Percentiles rank a stretch among this genome's conserved stretches.
Evolutionary conservation across 37 sponge, comb jelly and placozoan genomes (phyloP).

Genomic region (Diacarnus erythraeanus): DNA sequence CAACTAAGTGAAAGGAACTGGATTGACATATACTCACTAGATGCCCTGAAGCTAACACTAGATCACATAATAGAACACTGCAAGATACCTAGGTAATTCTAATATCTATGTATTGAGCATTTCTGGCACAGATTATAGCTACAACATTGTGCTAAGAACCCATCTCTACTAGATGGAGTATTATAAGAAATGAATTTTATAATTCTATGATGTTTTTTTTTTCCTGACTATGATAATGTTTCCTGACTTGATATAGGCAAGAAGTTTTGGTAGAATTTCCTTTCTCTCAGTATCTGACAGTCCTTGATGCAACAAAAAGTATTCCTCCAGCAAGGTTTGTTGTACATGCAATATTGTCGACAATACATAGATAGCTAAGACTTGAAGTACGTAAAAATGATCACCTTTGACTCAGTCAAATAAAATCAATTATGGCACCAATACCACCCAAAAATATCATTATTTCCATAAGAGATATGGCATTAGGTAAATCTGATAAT

Average conservation of each 20-base stretch:
- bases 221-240: too few species aligned
- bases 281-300: not conserved
- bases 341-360: not conserved
- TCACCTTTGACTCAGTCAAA: not conserved
- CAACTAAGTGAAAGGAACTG: constrained; percentile 8
- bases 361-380: not conserved
- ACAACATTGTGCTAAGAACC: not conserved
- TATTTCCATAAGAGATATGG: too few species aligned
- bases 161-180: not conserved
- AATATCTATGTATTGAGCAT: too few species aligned
- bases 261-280: constrained; percentile 24
- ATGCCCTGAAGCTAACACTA: constrained; percentile 26
- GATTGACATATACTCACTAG: constrained; percentile 10
- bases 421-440: too few species aligned
- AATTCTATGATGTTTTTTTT: too few species aligned
- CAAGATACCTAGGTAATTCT: constrained; percentile 17
- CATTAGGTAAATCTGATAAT: too few species aligned
- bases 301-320: not conserved
- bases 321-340: constrained; percentile 12
- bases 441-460: too few species aligned
- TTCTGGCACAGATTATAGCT: too few species aligned
- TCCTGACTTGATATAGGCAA: not conserved
- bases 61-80: constrained; percentile 12
- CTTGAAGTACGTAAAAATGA: not conserved
- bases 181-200: too few species aligned